Evolutionary conservation across 2,797 vertebrate genomes (phyloP), one percentile per base, ranked within the genome.

Genomic region (Coregonus sp.): DNA sequence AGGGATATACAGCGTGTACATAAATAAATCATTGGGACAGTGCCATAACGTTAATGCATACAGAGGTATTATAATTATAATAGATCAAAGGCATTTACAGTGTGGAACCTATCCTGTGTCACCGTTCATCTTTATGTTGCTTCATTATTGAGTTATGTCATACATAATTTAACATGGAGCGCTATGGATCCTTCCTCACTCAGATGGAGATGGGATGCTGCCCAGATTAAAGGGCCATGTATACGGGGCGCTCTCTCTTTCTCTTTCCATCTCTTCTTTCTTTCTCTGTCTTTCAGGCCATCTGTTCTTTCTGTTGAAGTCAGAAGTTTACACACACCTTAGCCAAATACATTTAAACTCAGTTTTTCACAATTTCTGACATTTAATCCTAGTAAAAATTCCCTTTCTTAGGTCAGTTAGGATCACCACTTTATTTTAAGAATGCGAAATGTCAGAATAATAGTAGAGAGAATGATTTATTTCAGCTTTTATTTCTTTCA

Each of bases 81-180:
- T 93, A 93, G 92, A 93, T 93, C 92, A 93, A 90, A 91, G 91
- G 92, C 89, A 90, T 91, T 93, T 92, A 92, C 86, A 87, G 87
- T 86, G 86, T 79, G 80, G 72, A 84, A 90, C 90, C 90, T 90
- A 89, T 93, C 89, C 87, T 88, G 78, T 91, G 91, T 93, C 90
- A 91, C 86, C 89, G 87, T 86, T 89, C 90, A 89, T 92, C 90
- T 91, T 92, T 91, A 91, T 86, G 89, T 92, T 89, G 90, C 91
- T 92, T 92, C 92, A 92, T 92, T 92, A 92, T 92, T 92, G 91
- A 92, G 90, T 92, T 92, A 93, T 91, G 90, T 89, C 90, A 92
- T 92, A 91, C 91, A 92, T 93, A 92, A 92, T 93, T 92, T 92
- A 92, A 90, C 89, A 90, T 86, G 47, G 84, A 91, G 90, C 90